Conservation (phyloP, 2,113 vertebrate species). For the Himantopus leucocephalus region DNA sequence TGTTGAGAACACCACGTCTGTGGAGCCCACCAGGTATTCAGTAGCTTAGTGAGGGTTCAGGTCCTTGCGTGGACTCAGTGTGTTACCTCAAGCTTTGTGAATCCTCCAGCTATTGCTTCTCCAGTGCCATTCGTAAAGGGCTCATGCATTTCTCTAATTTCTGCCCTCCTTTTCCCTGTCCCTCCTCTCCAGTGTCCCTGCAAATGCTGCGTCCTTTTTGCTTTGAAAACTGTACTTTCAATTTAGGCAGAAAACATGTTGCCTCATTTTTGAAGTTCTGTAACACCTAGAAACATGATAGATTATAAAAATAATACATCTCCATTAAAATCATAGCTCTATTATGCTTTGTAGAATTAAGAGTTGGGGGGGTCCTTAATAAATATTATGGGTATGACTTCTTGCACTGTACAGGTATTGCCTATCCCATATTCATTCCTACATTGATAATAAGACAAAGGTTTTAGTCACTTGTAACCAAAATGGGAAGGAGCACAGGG, state of each 20-base stretch:
- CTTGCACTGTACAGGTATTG: background rate
- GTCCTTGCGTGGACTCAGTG: background rate
- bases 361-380: background rate
- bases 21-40: background rate
- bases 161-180: background rate
- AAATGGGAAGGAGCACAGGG: background rate
- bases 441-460: background rate
- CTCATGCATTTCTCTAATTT: background rate
- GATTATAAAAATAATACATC: background rate
- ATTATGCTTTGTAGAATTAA: background rate
- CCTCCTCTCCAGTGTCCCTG: background rate
- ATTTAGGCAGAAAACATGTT: background rate
- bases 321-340: background rate
- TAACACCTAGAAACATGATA: background rate
- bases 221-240: background rate
- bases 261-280: background rate
- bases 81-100: background rate
- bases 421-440: background rate
- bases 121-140: background rate
- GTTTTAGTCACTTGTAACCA: background rate
- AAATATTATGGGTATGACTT: background rate
- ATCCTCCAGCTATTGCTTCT: background rate
- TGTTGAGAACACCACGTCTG: rapidly evolving
- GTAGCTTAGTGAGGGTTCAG: background rate
- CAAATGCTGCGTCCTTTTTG: background rate